Conservation (phyloP, 2,888 invertebrate genomes). For the Prenolepis imparis region DNA sequence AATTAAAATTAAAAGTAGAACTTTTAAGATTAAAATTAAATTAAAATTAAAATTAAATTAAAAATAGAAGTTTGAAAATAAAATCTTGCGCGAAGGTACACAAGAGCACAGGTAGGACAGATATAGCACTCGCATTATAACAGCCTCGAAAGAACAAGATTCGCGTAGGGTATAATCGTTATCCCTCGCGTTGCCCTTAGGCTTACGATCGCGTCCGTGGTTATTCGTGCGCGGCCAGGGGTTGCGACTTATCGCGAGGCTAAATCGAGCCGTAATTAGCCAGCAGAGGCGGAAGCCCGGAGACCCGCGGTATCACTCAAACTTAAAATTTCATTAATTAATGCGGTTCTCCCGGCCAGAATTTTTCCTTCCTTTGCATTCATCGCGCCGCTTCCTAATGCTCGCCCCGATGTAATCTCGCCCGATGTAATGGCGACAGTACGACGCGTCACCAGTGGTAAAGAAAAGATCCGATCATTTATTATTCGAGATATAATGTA, state of each 20-base stretch:
- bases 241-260: conserved; percentile 76
- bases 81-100: not conserved
- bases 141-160: conserved; percentile 48
- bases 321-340: conserved; percentile 80
- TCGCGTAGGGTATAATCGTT: conserved; percentile 64
- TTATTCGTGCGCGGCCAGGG: conserved; percentile 67
- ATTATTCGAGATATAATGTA: not conserved
- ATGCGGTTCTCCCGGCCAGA: conserved; percentile 66
- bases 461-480: not conserved
- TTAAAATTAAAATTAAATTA: not conserved
- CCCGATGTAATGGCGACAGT: conserved; percentile 12
- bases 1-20: no score
- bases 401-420: conserved; percentile 27
- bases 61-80: not conserved
- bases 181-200: conserved; percentile 58
- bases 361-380: conserved; percentile 42
- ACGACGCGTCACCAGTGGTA: not conserved
- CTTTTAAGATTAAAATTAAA: no score
- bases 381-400: conserved; percentile 17
- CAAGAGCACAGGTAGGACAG: not conserved
- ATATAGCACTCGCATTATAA: not conserved
- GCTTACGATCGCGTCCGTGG: conserved; percentile 62
- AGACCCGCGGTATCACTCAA: conserved; percentile 75
- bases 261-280: conserved; percentile 80
- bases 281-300: conserved; percentile 65